phyloP scores from a whole-genome alignment of 2,113 vertebrate species.

The Sapajus apella region DNA sequence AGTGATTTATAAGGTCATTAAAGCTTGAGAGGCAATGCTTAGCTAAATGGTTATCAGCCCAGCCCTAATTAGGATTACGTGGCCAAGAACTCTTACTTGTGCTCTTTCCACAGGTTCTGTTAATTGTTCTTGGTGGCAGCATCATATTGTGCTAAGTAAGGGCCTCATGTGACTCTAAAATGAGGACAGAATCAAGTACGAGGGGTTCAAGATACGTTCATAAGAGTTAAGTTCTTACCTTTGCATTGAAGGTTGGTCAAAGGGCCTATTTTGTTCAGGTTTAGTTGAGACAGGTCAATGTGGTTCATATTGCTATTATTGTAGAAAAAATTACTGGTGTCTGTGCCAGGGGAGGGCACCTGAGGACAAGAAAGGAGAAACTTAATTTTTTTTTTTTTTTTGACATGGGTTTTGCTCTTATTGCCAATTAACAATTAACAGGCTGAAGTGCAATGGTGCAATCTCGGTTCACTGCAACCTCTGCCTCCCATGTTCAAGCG shows the following conservation, averaged over 20 bases:
- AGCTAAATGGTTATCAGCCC: no score
- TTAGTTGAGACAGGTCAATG: neutral
- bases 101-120: neutral
- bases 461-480: no score
- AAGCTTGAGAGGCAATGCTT: no score
- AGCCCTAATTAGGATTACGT: no score
- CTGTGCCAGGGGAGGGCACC: neutral
- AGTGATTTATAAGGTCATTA: no score
- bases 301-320: neutral
- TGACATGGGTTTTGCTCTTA: no score
- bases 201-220: neutral
- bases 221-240: neutral
- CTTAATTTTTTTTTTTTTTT: neutral
- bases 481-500: no score
- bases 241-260: neutral
- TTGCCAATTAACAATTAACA: no score
- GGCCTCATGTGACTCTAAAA: neutral
- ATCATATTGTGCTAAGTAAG: neutral
- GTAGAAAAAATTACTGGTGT: neutral
- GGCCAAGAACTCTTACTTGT: no score
- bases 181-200: neutral
- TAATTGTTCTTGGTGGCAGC: neutral
- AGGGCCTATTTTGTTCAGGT: neutral
- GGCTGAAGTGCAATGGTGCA: no score
- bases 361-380: neutral